Evolutionary conservation across 2,797 vertebrate genomes (phyloP).

Genomic region (Smutsia temminckii): DNA sequence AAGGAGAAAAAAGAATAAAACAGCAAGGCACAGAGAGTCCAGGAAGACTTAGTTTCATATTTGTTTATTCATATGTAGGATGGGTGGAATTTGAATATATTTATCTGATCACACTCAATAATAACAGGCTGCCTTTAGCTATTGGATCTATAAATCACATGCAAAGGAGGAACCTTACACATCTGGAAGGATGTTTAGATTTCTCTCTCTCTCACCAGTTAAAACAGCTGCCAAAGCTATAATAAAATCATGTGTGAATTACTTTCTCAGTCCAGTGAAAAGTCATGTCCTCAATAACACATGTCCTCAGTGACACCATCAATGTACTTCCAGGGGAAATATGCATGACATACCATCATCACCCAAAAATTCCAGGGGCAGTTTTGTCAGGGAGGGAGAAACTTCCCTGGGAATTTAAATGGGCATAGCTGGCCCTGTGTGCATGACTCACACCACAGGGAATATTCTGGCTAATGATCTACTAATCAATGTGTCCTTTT

Average conservation of each 20-base stretch:
- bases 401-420: neutral
- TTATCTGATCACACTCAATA: neutral
- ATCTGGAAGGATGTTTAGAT: neutral
- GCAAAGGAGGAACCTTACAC: neutral
- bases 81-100: neutral
- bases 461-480: conserved; percentile 80
- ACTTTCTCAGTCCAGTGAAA: neutral
- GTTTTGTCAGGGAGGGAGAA: neutral
- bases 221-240: neutral
- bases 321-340: neutral
- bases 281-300: neutral
- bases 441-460: conserved; percentile 49
- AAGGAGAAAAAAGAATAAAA: neutral
- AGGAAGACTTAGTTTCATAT: neutral
- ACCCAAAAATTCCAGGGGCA: neutral
- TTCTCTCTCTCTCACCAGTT: neutral
- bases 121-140: neutral
- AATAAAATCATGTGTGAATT: neutral
- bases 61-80: neutral
- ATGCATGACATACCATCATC: neutral
- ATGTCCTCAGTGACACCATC: neutral
- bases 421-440: conserved; percentile 41
- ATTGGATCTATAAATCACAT: neutral
- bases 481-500: conserved; percentile 54
- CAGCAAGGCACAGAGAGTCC: neutral